Percentiles rank a stretch among this genome's conserved stretches.
These are phyloP conservation scores for Pangasius macronema DNA, from an alignment of 2,797 vertebrate species.

Conservation along the genomic window DNA sequence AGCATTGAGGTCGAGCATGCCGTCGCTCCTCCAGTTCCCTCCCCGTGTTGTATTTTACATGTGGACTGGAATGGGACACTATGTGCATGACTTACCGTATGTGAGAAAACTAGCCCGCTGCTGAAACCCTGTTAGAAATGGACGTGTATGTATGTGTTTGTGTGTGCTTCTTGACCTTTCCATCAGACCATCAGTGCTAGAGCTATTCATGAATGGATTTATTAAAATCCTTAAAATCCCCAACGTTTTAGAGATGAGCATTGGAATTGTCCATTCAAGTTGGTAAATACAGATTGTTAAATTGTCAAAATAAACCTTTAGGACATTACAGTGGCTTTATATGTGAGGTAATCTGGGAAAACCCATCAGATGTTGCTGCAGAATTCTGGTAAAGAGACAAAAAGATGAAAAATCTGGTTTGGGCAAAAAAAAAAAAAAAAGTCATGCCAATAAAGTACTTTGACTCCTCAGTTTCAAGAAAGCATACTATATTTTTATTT, in stretches of 20 bases:
- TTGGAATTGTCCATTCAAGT: background rate
- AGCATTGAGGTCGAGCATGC: slow-evolving; percentile 81
- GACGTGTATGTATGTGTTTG: slow-evolving; percentile 64
- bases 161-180: slow-evolving; percentile 56
- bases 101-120: slow-evolving; percentile 60
- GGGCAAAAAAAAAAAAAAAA: background rate
- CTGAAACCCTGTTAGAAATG: slow-evolving; percentile 67
- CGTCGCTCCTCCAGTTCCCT: slow-evolving; percentile 78
- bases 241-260: background rate
- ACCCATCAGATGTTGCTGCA: background rate
- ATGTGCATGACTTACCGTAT: slow-evolving; percentile 35
- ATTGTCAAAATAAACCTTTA: background rate
- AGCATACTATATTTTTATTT: too few species aligned
- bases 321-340: background rate
- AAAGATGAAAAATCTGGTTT: background rate
- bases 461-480: background rate
- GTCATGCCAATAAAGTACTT: background rate
- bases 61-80: slow-evolving; percentile 8
- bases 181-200: slow-evolving; percentile 47
- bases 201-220: slow-evolving; percentile 57
- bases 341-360: slow-evolving; percentile 4
- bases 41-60: slow-evolving; percentile 51
- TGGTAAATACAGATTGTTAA: background rate
- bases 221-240: background rate
- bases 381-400: background rate